Percentiles rank a stretch among this genome's conserved stretches.
Conservation (phyloP, 1,140 invertebrate genomes). For the Penaeus vannamei region DNA sequence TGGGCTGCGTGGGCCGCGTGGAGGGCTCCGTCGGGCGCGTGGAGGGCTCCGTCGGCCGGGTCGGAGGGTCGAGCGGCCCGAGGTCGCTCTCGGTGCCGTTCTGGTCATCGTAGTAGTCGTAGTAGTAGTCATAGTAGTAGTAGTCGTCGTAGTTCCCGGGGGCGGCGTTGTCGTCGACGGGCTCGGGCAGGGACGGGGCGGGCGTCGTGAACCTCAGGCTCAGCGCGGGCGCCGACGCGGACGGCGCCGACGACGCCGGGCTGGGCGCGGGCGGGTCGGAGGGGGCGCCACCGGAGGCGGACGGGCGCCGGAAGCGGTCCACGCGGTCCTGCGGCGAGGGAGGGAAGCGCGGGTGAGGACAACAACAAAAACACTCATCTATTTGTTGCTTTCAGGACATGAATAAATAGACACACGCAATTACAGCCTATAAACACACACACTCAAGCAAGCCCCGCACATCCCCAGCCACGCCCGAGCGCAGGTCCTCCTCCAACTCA, state of each 20-base stretch:
- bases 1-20: background rate
- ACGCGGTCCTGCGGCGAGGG: constrained; percentile 41
- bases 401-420: no score
- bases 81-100: constrained; percentile 6
- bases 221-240: background rate
- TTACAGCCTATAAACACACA: no score
- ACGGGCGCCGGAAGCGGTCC: constrained; percentile 35
- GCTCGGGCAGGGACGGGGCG: background rate
- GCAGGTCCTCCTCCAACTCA: background rate
- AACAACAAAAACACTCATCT: background rate
- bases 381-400: background rate
- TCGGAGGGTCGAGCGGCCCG: background rate
- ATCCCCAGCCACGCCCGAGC: no score
- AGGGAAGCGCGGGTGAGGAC: background rate
- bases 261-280: background rate
- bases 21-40: background rate
- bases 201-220: background rate
- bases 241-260: background rate
- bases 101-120: background rate
- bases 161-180: background rate
- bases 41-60: background rate
- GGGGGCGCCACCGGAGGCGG: background rate
- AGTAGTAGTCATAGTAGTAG: no score
- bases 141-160: constrained; percentile 14
- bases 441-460: no score